phyloP scores from a whole-genome alignment of 2,888 invertebrate species.

The Julus scanicus region DNA sequence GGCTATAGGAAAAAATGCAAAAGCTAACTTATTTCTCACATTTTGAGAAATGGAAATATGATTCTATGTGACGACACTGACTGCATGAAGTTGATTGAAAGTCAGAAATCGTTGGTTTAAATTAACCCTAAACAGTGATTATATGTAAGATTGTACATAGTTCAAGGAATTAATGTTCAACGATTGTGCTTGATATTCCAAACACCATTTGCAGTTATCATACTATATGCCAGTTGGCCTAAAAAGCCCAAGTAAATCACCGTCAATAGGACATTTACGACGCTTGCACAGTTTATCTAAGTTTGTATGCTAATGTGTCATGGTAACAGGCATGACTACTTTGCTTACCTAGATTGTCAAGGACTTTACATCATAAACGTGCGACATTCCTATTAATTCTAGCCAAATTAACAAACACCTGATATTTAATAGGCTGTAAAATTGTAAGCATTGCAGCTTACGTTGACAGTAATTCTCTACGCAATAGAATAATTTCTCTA shows the following conservation, averaged over 20 bases:
- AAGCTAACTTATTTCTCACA: background rate
- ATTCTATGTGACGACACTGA: background rate
- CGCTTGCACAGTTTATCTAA: background rate
- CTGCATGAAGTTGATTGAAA: background rate
- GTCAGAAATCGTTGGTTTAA: background rate
- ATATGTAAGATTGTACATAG: background rate
- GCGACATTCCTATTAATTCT: background rate
- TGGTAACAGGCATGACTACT: background rate
- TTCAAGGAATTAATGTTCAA: background rate
- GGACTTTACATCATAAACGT: background rate
- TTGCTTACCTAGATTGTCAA: background rate
- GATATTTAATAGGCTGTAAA: background rate
- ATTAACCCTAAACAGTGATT: background rate
- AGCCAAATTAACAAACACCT: background rate
- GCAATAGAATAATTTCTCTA: no score
- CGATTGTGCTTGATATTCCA: no score
- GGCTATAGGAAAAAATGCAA: background rate
- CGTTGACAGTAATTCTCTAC: no score
- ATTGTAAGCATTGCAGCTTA: background rate
- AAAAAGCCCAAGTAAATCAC: background rate
- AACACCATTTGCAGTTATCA: background rate
- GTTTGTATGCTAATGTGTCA: background rate
- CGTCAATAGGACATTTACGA: background rate
- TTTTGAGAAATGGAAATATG: background rate
- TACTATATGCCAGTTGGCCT: background rate